Evolutionary conservation across 2,113 vertebrate genomes (phyloP).

Genomic region (Nothobranchius furzeri): DNA sequence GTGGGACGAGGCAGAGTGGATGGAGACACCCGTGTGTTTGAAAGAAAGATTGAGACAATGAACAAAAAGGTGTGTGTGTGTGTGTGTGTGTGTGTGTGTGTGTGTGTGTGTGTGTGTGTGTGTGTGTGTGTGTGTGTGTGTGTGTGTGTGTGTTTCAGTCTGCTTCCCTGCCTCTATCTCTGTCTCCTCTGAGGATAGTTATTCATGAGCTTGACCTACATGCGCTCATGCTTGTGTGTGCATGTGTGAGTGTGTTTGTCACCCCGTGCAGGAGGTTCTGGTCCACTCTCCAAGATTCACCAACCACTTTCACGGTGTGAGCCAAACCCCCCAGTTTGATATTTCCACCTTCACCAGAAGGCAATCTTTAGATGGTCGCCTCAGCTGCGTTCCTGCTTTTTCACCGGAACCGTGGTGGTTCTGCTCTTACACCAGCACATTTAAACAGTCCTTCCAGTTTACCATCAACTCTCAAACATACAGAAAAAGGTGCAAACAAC

Average conservation of each 20-base stretch:
- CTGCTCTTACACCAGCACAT: neutral
- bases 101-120: constrained; percentile 4
- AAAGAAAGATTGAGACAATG: constrained; percentile 18
- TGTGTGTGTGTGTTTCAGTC: constrained; percentile 29
- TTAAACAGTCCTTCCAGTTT: constrained; percentile 1
- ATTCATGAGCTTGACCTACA: constrained; percentile 75
- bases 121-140: constrained; percentile 17
- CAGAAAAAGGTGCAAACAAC: constrained; percentile 2
- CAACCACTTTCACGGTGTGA: constrained; percentile 65
- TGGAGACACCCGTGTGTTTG: constrained; percentile 22
- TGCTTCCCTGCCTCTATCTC: constrained; percentile 41
- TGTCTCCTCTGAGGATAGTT: constrained; percentile 54
- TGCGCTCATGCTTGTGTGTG: constrained; percentile 44
- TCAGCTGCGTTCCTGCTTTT: constrained; percentile 46
- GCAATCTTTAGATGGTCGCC: constrained; percentile 30
- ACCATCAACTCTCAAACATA: neutral
- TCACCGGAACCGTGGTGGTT: constrained; percentile 1
- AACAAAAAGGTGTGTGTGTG: constrained; percentile 2
- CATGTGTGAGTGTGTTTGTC: constrained; percentile 26
- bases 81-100: constrained; percentile 26
- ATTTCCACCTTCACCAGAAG: constrained; percentile 28
- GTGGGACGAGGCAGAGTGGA: constrained; percentile 13
- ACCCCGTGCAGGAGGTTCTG: constrained; percentile 47
- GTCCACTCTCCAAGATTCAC: constrained; percentile 57
- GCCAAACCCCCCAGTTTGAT: constrained; percentile 47